Base-by-base conservation (phyloP, 2,113 vertebrate genomes). In the Protobothrops mucrosquamatus region DNA sequence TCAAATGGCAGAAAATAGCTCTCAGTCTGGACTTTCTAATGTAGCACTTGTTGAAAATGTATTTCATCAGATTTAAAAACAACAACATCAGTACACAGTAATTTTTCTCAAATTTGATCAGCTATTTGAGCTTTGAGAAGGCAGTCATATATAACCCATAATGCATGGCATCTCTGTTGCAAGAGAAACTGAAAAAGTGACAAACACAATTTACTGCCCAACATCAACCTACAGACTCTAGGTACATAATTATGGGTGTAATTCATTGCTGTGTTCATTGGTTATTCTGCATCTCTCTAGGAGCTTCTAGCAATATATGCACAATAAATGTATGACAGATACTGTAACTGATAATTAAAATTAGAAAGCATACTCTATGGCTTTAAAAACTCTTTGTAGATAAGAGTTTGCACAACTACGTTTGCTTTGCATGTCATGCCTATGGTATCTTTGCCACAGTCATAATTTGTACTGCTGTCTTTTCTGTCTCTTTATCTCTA, bases 371-470 rank as follows among this genome's bases (percentile, higher is more conserved):
- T 43, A 92, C 92, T 93, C 85, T 92, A 86, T 3, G 85, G 87
- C 7, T 55, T 95, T 94, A 1, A 92, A 94, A 95, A 89, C 1
- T 26, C 5, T 91, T 95, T 93, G 51, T 94, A 93, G 29, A 92
- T 92, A 93, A 81, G 93, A 96, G 96, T 97, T 97, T 96, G 92
- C 92, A 95, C 93, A 96, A 93, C 92, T 96, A 93, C 94, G 97
- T 97, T 95, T 94, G 96, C 95, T 57, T 97, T 96, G 96, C 93
- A 96, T 93, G 94, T 95, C 96, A 97, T 97, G 96, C 95, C 95
- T 20, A 18, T 87, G 91, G 92, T 81, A 95, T 52, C 94, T 90
- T 94, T 92, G 56, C 95, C 96, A 95, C 89, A 59, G 91, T 94
- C 96, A 94, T 97, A 96, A 96, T 95, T 95, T 92, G 88, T 94